Base-by-base conservation (phyloP, 2,888 invertebrate species). In the Rhagium mordax region DNA sequence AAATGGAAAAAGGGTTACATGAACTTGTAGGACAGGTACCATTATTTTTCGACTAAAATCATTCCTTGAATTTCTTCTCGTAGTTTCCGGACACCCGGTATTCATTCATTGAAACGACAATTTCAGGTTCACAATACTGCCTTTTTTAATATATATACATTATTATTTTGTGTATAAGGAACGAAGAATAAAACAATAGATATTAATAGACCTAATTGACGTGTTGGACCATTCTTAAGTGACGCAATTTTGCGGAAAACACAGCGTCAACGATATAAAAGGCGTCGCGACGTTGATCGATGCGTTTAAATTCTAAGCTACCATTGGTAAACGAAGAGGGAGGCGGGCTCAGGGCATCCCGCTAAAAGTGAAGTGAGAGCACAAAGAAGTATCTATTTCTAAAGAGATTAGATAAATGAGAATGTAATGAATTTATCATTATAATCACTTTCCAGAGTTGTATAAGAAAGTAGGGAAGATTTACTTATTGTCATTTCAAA, bases 211-310 rank as follows among this genome's bases (percentile, higher is more conserved):
- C n/a, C 13, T 41, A 41, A n/a, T 41, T n/a, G n/a, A 4, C n/a
- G 41, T 4, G 27, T 33, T 7, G 33, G 15, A 18, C 20, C 53
- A 33, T 53, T 49, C 24, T 51, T 13, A 55, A 68, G 6, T 61
- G 3, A 21, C 20, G 61, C 29, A 51, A 33, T 51, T 53, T 53
- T 29, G 33, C 29, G 66, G 33, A 18, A 67, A 47, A 49, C 15
- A 21, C 21, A 41, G 16, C 53, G 53, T 29, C 33, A 29, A 29
- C 10, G 18, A 13, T 33, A 20, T 33, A 29, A 53, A 65, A 65
- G 81, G 83, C 82, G 82, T 81, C 82, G 80, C 81, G 81, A 81
- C 81, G 81, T 51, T 82, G 80, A 84, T 84, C 84, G 83, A 84
- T 84, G 82, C 79, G 72, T 80, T 77, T 77, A 71, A 69, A 78